These are phyloP conservation scores for Ageneiosus marmoratus DNA, from an alignment of 2,113 vertebrate species.

Conservation along the genomic window DNA sequence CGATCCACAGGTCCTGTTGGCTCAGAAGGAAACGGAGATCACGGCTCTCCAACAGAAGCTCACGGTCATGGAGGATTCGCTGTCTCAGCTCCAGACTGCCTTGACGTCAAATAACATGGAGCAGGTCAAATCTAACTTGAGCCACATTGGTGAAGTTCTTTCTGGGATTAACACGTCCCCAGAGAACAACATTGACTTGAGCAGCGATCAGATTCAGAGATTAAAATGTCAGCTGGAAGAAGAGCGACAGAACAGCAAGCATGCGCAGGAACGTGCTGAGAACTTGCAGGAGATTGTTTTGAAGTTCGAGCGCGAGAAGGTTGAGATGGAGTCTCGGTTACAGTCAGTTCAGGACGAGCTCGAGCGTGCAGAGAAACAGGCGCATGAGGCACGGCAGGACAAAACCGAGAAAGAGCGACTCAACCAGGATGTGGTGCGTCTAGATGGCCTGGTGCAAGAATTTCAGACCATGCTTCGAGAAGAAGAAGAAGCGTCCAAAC, in stretches of 20 bases:
- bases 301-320: conserved; percentile 64
- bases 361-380: conserved; percentile 64
- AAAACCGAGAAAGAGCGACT: conserved; percentile 76
- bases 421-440: conserved; percentile 66
- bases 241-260: conserved; percentile 60
- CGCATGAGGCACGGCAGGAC: conserved; percentile 65
- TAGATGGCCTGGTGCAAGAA: conserved; percentile 61
- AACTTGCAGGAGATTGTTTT: conserved; percentile 69
- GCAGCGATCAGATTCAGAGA: conserved; percentile 56
- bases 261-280: conserved; percentile 55
- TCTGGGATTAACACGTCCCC: background rate
- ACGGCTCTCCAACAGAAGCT: conserved; percentile 56
- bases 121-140: background rate
- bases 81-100: conserved; percentile 54
- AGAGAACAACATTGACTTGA: background rate
- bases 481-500: conserved; percentile 54
- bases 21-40: conserved; percentile 55
- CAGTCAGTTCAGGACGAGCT: conserved; percentile 65
- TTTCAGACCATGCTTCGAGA: conserved; percentile 65
- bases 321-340: conserved; percentile 65
- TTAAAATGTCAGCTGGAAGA: conserved; percentile 69
- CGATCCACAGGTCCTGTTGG: conserved; percentile 61
- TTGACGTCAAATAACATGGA: conserved; percentile 49
- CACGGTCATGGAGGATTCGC: conserved; percentile 47
- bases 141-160: background rate